phyloP scores from a whole-genome alignment of 2,888 invertebrate genomes.

The Heliconius ethilla region DNA sequence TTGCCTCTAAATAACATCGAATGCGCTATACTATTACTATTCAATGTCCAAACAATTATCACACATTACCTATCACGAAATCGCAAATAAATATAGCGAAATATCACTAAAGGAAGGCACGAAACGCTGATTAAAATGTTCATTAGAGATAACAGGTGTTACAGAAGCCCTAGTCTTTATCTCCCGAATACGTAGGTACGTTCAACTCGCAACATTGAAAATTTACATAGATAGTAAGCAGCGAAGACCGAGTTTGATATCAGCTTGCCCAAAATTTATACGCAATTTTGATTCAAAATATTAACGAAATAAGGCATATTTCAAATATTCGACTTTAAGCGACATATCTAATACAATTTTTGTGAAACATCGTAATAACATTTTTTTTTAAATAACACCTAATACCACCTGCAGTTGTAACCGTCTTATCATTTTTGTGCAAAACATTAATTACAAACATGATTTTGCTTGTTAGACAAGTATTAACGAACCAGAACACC shows the following conservation, averaged over 20 bases:
- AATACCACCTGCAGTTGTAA: not conserved
- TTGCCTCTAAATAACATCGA: too few species aligned
- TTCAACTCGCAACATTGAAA: slow-evolving; percentile 67
- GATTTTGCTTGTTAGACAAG: not conserved
- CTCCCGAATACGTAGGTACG: slow-evolving; percentile 59
- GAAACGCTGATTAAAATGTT: slow-evolving; percentile 19
- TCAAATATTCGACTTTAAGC: slow-evolving; percentile 15
- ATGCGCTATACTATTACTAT: too few species aligned
- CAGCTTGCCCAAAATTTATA: slow-evolving; percentile 30
- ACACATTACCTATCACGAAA: not conserved
- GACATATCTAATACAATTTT: not conserved
- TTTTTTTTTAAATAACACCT: not conserved
- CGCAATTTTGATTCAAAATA: slow-evolving; percentile 24
- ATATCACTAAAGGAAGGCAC: not conserved
- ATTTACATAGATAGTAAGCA: slow-evolving; percentile 56
- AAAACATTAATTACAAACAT: not conserved
- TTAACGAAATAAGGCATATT: slow-evolving; percentile 7
- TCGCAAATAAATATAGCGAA: slow-evolving; percentile 11
- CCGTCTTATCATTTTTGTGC: not conserved
- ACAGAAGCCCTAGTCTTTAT: slow-evolving; percentile 55
- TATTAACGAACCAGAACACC: not conserved
- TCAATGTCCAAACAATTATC: not conserved
- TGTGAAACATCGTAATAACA: not conserved
- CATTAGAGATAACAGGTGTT: slow-evolving; percentile 29
- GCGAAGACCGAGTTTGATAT: slow-evolving; percentile 48